Base-by-base conservation (phyloP, 1,140 invertebrate species). In the Arion vulgaris region DNA sequence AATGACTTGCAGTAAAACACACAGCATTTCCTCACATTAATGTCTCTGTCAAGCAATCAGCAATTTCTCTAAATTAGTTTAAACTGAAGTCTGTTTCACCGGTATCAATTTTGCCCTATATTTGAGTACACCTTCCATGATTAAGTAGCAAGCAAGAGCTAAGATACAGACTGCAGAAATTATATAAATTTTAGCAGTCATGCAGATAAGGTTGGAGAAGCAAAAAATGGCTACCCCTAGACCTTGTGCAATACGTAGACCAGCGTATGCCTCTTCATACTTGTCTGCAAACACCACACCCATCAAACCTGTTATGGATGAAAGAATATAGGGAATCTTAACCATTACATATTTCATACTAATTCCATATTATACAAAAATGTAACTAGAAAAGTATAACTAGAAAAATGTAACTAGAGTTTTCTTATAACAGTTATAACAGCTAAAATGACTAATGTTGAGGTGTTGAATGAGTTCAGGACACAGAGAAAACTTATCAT, bases 251-350 rank as follows among this genome's bases (percentile, higher is more conserved):
- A 88, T 76, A 0, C 87, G 75, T 0, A 85, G 79, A 1, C 83
- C 85, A 11, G 89, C 85, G 81, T 88, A 90, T 15, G 88, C 90
- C 49, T 89, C 85, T 69, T 91, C 90, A 34, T 86, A 86, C 45
- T 87, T 83, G 34, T 88, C 83, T 17, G 82, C 80, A 73, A 91
- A 91, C 45, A 90, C 38, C 2, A 83, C 73, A 1, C 89, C 90
- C 45, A 90, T 82, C 66, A 90, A 73, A 82, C 87, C 90, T 91
- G 68, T 32, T 83, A 82, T 62, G 32, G 2, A 77, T 62, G 71
- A 72, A 62, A 49, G 38, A 4, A 39, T 38, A 69, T 39, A 79
- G 1, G 41, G n/a, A 32, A 32, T 36, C 34, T 71, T 36, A 71
- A 23, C 7, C n/a, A 9, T 68, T 34, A 71, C 32, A 11, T 32